These are phyloP conservation scores for Pimephales promelas DNA, from an alignment of 2,113 vertebrate species.

Conservation along the genomic window DNA sequence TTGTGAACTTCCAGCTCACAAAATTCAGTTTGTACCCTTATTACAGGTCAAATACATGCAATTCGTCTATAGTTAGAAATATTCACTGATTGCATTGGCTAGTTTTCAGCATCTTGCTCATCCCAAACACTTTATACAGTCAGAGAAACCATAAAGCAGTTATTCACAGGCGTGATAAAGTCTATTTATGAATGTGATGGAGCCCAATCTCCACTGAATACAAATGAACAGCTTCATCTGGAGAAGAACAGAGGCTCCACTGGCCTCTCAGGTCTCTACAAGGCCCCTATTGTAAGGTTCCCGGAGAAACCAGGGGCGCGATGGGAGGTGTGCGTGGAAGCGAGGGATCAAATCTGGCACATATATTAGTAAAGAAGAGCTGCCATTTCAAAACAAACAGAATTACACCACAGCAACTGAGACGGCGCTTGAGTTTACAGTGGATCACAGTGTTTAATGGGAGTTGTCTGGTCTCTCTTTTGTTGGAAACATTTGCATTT, in stretches of 20 bases:
- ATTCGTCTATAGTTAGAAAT: neutral
- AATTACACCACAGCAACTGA: slow-evolving; percentile 47
- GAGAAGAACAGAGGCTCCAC: slow-evolving; percentile 51
- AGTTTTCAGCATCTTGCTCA: neutral
- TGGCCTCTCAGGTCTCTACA: slow-evolving; percentile 60
- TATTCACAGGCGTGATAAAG: slow-evolving; percentile 48
- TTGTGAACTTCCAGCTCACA: neutral
- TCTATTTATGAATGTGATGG: slow-evolving; percentile 53
- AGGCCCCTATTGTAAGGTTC: slow-evolving; percentile 66
- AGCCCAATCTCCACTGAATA: slow-evolving; percentile 63
- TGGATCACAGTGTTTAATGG: slow-evolving; percentile 25
- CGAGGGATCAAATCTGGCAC: slow-evolving; percentile 49
- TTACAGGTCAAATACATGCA: neutral
- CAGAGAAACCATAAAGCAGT: slow-evolving; percentile 21
- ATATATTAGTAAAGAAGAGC: slow-evolving; percentile 45
- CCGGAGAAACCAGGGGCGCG: slow-evolving; percentile 32
- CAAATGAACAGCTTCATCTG: slow-evolving; percentile 66
- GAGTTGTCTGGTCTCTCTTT: slow-evolving; percentile 18
- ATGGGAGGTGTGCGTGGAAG: slow-evolving; percentile 48
- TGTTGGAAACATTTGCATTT: slow-evolving; percentile 6
- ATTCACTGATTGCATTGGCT: neutral
- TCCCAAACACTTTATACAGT: neutral
- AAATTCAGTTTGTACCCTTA: neutral
- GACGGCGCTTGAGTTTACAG: neutral
- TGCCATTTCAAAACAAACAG: slow-evolving; percentile 61